Percentiles rank a stretch among this genome's conserved stretches.
Evolutionary conservation across 2,113 vertebrate species (phyloP).

Genomic region (Siniperca chuatsi): DNA sequence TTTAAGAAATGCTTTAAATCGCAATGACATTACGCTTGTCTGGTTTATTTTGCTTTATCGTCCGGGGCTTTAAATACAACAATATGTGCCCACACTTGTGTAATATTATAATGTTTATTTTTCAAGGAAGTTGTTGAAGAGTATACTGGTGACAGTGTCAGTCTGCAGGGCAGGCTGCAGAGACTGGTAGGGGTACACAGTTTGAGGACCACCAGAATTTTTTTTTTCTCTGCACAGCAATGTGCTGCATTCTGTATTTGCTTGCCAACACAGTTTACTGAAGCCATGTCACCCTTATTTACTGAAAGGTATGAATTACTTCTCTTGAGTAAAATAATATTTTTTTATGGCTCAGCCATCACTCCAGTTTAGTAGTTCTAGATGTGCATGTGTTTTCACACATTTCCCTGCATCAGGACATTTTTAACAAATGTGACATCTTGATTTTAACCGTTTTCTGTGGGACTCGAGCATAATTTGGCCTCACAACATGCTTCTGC

Average conservation of each 20-base stretch:
- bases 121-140: neutral
- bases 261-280: neutral
- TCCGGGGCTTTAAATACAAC: neutral
- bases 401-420: neutral
- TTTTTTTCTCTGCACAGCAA: neutral
- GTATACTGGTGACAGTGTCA: neutral
- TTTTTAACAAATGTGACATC: neutral
- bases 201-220: neutral
- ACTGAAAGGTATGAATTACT: neutral
- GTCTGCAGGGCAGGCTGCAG: neutral
- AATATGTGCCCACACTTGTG: fast-evolving
- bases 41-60: neutral
- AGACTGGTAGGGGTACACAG: neutral
- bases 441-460: neutral
- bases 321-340: neutral
- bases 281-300: neutral
- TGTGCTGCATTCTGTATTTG: constrained; percentile 3
- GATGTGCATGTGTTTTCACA: neutral
- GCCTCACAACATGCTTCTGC: neutral
- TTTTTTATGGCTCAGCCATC: neutral
- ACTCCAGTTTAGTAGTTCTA: neutral
- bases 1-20: neutral
- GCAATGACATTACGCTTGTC: neutral
- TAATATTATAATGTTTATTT: neutral
- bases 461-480: neutral